phyloP scores from a whole-genome alignment of 2,888 invertebrate genomes.

The Salticus scenicus region DNA sequence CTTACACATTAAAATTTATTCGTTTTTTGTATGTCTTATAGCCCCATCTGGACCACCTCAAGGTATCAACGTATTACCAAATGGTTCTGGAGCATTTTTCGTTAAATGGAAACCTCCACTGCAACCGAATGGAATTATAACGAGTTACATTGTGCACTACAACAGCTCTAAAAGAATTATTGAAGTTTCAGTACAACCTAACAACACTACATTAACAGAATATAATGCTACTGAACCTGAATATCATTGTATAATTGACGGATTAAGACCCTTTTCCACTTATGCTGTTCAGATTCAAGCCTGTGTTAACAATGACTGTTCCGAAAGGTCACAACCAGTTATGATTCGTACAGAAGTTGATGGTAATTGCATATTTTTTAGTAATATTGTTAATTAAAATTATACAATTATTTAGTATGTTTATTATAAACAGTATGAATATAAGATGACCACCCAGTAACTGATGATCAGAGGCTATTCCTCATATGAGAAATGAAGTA shows the following conservation, averaged over 20 bases:
- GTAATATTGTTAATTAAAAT: no score
- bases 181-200: no score
- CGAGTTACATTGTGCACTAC: slow-evolving; percentile 47
- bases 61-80: slow-evolving; percentile 19
- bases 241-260: not conserved
- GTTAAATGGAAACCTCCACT: slow-evolving; percentile 56
- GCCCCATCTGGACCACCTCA: slow-evolving; percentile 60
- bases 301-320: slow-evolving; percentile 46
- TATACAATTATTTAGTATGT: no score
- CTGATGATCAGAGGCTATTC: no score
- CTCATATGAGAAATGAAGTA: no score
- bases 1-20: no score
- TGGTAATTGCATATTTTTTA: slow-evolving; percentile 33
- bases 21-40: no score
- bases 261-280: slow-evolving; percentile 8
- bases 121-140: slow-evolving; percentile 61
- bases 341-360: slow-evolving; percentile 35
- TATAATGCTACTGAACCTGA: not conserved
- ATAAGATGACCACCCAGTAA: no score
- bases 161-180: slow-evolving; percentile 24
- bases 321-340: slow-evolving; percentile 23
- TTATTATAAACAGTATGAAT: no score
- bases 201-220: no score
- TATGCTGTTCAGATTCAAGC: slow-evolving; percentile 32
- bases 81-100: slow-evolving; percentile 12